These are phyloP conservation scores for Leptopilina drosophilae DNA, from an alignment of 2,888 invertebrate species.

Conservation along the genomic window DNA sequence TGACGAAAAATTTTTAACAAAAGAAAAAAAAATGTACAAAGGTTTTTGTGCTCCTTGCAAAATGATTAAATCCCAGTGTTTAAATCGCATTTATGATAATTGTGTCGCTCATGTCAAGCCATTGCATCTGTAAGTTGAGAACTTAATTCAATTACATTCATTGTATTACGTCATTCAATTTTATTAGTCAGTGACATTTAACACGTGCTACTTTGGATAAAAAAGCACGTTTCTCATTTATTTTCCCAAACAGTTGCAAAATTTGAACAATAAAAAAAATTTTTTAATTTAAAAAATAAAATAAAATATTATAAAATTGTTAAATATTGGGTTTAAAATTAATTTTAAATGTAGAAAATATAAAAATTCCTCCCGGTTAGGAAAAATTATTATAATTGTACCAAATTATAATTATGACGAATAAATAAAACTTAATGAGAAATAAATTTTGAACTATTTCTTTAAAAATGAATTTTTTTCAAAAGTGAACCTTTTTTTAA, in stretches of 20 bases:
- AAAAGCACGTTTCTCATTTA: not conserved
- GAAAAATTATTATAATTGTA: too few relatives aligned
- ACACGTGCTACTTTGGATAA: not conserved
- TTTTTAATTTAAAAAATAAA: too few relatives aligned
- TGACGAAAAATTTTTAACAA: not conserved
- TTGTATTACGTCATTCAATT: constrained; percentile 21
- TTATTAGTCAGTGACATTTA: constrained; percentile 10
- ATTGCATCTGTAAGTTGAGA: constrained; percentile 27
- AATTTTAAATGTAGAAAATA: too few relatives aligned
- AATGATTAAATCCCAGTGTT: constrained; percentile 22
- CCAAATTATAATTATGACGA: too few relatives aligned
- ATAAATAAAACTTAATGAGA: too few relatives aligned
- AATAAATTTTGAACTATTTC: too few relatives aligned
- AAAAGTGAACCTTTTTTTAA: too few relatives aligned
- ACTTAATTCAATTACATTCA: constrained; percentile 26
- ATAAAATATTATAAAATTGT: too few relatives aligned
- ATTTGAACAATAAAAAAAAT: too few relatives aligned
- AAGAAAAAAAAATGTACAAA: not conserved
- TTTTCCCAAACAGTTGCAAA: not conserved
- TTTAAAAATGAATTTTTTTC: too few relatives aligned
- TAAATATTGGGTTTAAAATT: too few relatives aligned
- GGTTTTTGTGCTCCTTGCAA: not conserved
- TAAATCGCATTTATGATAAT: constrained; percentile 7
- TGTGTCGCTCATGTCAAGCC: not conserved
- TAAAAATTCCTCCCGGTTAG: too few relatives aligned